A percentile compares a stretch with the other conserved stretches of the same genome.
Conservation (phyloP, 2,888 invertebrate species). For the Drosophila greeni region DNA sequence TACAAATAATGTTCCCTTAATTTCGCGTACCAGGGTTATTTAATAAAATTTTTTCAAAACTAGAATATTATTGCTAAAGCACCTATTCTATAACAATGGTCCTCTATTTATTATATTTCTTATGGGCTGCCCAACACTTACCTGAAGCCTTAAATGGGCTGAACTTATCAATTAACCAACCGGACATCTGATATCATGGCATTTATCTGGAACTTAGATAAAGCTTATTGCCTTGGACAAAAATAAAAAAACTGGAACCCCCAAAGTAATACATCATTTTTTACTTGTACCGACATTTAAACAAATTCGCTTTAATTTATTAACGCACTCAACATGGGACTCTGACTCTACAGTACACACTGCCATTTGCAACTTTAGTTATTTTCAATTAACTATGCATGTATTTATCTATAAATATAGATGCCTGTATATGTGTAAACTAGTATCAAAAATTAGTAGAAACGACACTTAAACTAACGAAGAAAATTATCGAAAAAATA, state of each 20-base stretch:
- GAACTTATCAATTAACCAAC: slow-evolving; percentile 10
- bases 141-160: not conserved
- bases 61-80: not conserved
- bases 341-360: slow-evolving; percentile 60
- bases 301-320: slow-evolving; percentile 72
- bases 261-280: slow-evolving; percentile 12
- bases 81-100: not conserved
- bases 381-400: slow-evolving; percentile 38
- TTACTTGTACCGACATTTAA: slow-evolving; percentile 60
- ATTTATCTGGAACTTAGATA: slow-evolving; percentile 22
- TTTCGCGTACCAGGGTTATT: no score
- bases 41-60: no score
- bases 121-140: not conserved
- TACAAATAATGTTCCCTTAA: no score
- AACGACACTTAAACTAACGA: slow-evolving; percentile 66
- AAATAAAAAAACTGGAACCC: not conserved
- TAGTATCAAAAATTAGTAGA: slow-evolving; percentile 72
- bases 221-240: slow-evolving; percentile 1
- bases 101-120: not conserved
- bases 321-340: slow-evolving; percentile 69
- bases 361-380: slow-evolving; percentile 56
- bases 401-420: slow-evolving; percentile 44
- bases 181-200: slow-evolving; percentile 1
- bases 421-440: slow-evolving; percentile 63
- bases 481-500: slow-evolving; percentile 66